Evolutionary conservation across 2,888 invertebrate species (phyloP), one percentile per base, ranked within the genome.

Genomic region (Odontomyia ornata): DNA sequence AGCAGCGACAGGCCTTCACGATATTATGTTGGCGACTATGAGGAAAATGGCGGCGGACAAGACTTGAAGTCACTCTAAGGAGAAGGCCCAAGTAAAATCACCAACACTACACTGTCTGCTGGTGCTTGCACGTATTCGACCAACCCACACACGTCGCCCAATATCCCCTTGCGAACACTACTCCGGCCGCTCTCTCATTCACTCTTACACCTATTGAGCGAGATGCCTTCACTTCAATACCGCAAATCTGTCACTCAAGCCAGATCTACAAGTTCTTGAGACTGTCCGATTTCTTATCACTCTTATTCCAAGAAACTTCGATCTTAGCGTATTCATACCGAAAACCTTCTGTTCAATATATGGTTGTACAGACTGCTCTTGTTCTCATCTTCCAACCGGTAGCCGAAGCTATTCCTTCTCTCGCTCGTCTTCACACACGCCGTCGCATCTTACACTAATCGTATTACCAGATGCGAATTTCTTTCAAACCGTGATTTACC

Each of bases 11-110:
- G 36, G 23, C 25, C 73, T 23, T 64, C 11, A 81, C 81, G 83
- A 82, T 80, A 82, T 82, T 82, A 83, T 82, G 82, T 83, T 83
- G 81, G 80, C 81, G 83, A 83, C 83, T 83, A 82, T 81, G 60
- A 57, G 82, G 81, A 83, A 83, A 83, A 83, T 83, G 83, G 83
- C 83, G 83, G 82, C 64, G 47, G 46, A 72, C 56, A 56, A 72
- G 73, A 73, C 57, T 36, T 57, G 57, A 57, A 73, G 72, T 72
- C 72, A 56, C 72, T 52, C 56, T 11, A 52, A 18, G 56, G 18
- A 21, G 46, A 43, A 43, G 30, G 4, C 25, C 67, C 43, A 46
- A 67, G 27, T 47, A 69, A 46, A 46, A n/a, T 3, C 46, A 46
- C 69, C 23, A 43, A 21, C 25, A 65, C 65, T 13, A 62, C 25